Evolutionary conservation across 1,140 invertebrate species (phyloP).

Genomic region (Neomicropteryx cornuta): DNA sequence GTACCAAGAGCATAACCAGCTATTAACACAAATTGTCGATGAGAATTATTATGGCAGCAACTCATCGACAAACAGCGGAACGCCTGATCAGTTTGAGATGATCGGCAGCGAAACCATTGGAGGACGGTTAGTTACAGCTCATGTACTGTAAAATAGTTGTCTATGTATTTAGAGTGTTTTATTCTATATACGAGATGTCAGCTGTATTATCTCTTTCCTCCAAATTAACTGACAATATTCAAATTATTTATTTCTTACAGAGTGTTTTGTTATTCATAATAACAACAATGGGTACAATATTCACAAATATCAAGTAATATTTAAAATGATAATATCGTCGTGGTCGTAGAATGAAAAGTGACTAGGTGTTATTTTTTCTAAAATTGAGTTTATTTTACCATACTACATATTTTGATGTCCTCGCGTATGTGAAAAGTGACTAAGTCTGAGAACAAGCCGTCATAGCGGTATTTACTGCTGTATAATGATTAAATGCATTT

Average conservation of each 20-base stretch:
- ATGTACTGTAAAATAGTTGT: neutral
- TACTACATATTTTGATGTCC: too few species aligned
- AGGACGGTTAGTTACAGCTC: constrained; percentile 20
- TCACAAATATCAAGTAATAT: too few species aligned
- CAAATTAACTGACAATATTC: neutral
- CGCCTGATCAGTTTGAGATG: constrained; percentile 39
- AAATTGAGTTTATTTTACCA: too few species aligned
- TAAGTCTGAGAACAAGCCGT: too few species aligned
- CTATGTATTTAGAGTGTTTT: neutral
- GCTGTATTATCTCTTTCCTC: neutral
- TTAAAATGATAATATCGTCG: too few species aligned
- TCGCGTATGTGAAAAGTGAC: too few species aligned
- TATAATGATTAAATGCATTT: too few species aligned
- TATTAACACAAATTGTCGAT: constrained; percentile 29
- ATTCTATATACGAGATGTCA: neutral
- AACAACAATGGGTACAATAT: neutral
- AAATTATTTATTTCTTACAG: neutral
- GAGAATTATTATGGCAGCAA: constrained; percentile 39
- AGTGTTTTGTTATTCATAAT: neutral
- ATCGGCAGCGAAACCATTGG: constrained; percentile 36
- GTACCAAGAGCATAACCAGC: too few species aligned
- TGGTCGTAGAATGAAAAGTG: too few species aligned
- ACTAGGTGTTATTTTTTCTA: too few species aligned
- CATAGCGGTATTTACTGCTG: too few species aligned
- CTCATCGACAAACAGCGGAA: constrained; percentile 33